These are phyloP conservation scores for Tor tambroides DNA, from an alignment of 2,113 vertebrate genomes.

Conservation along the genomic window DNA sequence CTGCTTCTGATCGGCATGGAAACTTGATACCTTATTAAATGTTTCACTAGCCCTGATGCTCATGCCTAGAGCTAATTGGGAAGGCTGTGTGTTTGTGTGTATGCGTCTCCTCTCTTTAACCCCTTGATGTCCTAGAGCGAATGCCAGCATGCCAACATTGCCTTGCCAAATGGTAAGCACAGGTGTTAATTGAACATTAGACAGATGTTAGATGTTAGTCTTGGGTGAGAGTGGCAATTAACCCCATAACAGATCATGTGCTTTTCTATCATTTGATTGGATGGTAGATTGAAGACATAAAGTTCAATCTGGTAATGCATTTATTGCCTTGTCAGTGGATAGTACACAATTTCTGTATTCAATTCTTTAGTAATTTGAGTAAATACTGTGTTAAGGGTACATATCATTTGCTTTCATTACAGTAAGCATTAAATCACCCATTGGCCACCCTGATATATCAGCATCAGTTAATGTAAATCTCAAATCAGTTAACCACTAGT, in stretches of 20 bases:
- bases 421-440: background rate
- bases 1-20: slow-evolving; percentile 30
- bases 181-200: slow-evolving; percentile 22
- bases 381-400: background rate
- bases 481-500: background rate
- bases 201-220: slow-evolving; percentile 23
- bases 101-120: slow-evolving; percentile 26
- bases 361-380: background rate
- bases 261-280: slow-evolving; percentile 7
- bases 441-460: background rate
- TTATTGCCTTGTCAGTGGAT: background rate
- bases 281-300: background rate
- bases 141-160: slow-evolving; percentile 14
- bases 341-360: background rate
- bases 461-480: slow-evolving; percentile 11
- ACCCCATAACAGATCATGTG: background rate
- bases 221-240: slow-evolving; percentile 17
- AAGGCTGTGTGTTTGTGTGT: slow-evolving; percentile 25
- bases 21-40: slow-evolving; percentile 40
- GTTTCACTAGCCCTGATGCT: slow-evolving; percentile 30
- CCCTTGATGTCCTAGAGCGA: slow-evolving; percentile 4
- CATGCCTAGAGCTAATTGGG: slow-evolving; percentile 40
- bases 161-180: slow-evolving; percentile 24
- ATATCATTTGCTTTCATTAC: background rate
- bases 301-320: background rate